Evolutionary conservation across 2,797 vertebrate species (phyloP).

Genomic region (Lacerta viridis): DNA sequence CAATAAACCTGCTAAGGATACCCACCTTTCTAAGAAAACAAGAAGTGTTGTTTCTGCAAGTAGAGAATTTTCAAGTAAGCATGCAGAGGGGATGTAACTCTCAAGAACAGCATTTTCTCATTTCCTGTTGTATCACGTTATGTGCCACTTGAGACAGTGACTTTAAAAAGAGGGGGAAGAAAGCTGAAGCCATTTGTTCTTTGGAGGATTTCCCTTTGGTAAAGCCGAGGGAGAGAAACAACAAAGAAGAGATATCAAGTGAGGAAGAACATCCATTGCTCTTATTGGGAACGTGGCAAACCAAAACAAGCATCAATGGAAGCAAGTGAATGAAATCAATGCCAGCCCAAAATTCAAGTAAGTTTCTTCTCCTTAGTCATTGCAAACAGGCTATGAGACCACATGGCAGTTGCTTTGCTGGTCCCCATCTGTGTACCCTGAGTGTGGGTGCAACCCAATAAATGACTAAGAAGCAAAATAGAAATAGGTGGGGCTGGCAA

Average conservation of each 20-base stretch:
- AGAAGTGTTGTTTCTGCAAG: slow-evolving; percentile 8
- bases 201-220: background rate
- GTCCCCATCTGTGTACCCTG: too few relatives aligned
- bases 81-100: background rate
- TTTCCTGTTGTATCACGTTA: background rate
- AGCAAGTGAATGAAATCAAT: slow-evolving; percentile 1
- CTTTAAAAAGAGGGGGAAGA: background rate
- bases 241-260: background rate
- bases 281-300: slow-evolving; percentile 4
- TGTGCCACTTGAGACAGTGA: background rate
- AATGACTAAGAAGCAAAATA: too few relatives aligned
- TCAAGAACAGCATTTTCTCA: background rate
- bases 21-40: background rate
- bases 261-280: slow-evolving; percentile 11
- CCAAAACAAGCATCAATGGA: background rate
- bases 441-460: too few relatives aligned
- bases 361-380: background rate
- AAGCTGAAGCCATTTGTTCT: background rate
- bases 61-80: background rate
- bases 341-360: background rate
- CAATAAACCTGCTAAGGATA: background rate
- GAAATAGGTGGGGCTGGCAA: too few relatives aligned
- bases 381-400: too few relatives aligned
- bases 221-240: background rate
- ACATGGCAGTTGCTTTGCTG: too few relatives aligned